Conservation (phyloP, 2,888 invertebrate genomes). For the Macrophya alboannulata region DNA sequence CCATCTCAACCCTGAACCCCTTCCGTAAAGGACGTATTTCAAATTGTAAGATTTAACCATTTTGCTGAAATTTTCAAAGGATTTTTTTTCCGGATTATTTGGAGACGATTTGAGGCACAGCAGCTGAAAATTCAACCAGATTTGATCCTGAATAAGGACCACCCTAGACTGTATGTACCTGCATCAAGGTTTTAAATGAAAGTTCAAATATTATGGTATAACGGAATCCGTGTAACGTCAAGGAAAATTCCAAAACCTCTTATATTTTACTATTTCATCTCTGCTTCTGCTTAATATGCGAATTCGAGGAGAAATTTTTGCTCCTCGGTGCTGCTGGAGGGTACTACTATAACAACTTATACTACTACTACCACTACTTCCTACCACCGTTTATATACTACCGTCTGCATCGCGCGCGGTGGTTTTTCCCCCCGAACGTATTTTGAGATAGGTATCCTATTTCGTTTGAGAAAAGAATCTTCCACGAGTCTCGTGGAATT, state of each 20-base stretch:
- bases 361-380: not conserved
- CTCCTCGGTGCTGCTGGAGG: not conserved
- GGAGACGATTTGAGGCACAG: too few species aligned
- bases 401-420: not conserved
- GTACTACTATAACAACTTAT: not conserved
- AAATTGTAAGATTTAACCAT: too few species aligned
- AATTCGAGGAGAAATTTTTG: not conserved
- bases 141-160: too few species aligned
- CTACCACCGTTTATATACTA: not conserved
- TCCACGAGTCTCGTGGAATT: slow-evolving; percentile 20
- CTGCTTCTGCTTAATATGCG: not conserved
- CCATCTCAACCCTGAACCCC: too few species aligned
- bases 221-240: not conserved
- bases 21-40: too few species aligned
- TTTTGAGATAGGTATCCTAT: slow-evolving; percentile 38
- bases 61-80: too few species aligned
- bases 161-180: too few species aligned
- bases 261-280: not conserved
- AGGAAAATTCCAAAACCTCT: not conserved
- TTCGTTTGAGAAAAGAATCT: slow-evolving; percentile 34
- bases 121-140: too few species aligned
- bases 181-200: not conserved
- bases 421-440: not conserved
- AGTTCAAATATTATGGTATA: not conserved
- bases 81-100: too few species aligned